Percentiles rank a stretch among this genome's conserved stretches.
These are phyloP conservation scores for Merodon equestris DNA, from an alignment of 2,888 invertebrate species.

Conservation along the genomic window DNA sequence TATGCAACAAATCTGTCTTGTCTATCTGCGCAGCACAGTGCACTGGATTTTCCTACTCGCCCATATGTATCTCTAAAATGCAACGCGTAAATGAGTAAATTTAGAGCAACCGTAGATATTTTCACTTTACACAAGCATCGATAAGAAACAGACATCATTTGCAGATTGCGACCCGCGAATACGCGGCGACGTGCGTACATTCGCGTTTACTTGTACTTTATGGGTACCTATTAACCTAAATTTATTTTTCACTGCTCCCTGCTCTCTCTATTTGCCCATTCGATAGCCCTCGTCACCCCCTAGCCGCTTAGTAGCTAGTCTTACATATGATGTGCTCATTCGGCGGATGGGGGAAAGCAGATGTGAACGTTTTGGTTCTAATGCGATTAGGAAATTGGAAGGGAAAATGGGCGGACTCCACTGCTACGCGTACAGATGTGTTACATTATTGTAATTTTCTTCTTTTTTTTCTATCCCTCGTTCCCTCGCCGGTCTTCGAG, in stretches of 20 bases:
- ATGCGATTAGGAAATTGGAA: constrained; percentile 28
- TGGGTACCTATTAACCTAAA: constrained; percentile 63
- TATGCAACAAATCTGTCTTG: constrained; percentile 32
- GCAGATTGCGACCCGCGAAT: constrained; percentile 47
- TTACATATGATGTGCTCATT: neutral
- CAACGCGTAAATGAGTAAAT: constrained; percentile 45
- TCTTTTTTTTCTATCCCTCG: neutral
- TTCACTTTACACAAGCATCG: constrained; percentile 10
- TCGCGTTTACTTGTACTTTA: constrained; percentile 37
- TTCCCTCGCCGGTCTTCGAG: too few relatives aligned
- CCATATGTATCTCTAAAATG: constrained; percentile 44
- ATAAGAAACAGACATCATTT: constrained; percentile 58
- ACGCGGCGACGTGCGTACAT: constrained; percentile 1
- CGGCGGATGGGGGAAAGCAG: constrained; percentile 7
- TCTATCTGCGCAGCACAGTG: constrained; percentile 10
- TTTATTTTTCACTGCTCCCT: constrained; percentile 26
- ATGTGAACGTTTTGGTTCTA: constrained; percentile 18
- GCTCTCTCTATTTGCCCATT: too few relatives aligned
- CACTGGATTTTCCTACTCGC: constrained; percentile 21
- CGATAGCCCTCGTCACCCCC: too few relatives aligned
- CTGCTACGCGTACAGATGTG: constrained; percentile 10
- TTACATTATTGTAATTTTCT: neutral
- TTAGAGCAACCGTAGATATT: constrained; percentile 35
- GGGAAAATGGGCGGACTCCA: constrained; percentile 30
- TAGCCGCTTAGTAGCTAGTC: neutral